Conservation (phyloP, 2,797 vertebrate genomes). For the Oreortyx pictus region DNA sequence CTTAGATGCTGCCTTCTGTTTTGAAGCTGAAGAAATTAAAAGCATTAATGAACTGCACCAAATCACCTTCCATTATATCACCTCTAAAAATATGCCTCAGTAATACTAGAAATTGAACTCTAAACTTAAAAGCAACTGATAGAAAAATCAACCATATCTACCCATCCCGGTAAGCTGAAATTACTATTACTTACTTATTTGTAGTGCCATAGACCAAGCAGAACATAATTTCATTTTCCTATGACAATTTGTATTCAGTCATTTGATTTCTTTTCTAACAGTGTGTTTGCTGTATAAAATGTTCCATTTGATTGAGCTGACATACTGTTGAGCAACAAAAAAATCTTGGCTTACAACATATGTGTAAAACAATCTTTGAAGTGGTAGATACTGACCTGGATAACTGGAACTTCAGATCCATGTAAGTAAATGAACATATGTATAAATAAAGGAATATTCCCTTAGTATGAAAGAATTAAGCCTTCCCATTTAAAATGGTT, state of each 20-base stretch:
- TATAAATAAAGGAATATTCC: background rate
- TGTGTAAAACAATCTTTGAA: background rate
- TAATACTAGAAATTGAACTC: background rate
- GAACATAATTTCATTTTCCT: background rate
- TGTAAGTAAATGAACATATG: background rate
- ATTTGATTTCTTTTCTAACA: constrained; percentile 1
- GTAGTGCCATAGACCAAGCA: background rate
- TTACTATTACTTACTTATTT: background rate
- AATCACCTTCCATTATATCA: background rate
- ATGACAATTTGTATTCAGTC: background rate
- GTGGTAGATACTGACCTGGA: background rate
- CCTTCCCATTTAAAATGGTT: background rate
- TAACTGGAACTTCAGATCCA: background rate
- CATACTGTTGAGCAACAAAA: background rate
- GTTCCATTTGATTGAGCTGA: constrained; percentile 1
- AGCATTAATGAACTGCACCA: background rate
- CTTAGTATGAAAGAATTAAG: background rate
- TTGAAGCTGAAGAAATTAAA: background rate
- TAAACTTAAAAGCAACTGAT: background rate
- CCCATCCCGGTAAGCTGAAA: background rate
- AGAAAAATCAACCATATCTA: background rate
- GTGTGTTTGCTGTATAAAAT: background rate
- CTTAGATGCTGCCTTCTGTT: background rate
- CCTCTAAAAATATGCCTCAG: background rate
- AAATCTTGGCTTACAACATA: background rate